These are phyloP conservation scores for Prostheceraeus crozeri DNA, from an alignment of 2,888 invertebrate genomes.

Conservation along the genomic window DNA sequence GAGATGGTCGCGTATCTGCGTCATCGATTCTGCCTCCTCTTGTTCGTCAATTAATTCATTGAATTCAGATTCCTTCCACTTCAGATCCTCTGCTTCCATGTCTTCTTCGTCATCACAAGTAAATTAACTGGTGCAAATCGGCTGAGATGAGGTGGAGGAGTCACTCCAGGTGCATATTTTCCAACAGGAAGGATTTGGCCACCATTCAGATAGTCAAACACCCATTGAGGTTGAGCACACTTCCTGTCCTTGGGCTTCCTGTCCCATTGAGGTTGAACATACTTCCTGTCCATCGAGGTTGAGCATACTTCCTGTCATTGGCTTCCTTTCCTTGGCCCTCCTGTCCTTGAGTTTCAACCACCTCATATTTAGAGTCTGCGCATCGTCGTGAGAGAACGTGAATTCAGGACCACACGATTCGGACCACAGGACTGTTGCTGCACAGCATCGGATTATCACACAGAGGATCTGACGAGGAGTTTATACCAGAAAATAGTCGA, in stretches of 20 bases:
- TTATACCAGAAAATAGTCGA: conserved; percentile 77
- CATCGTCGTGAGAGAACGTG: conserved; percentile 77
- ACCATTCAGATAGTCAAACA: conserved; percentile 89
- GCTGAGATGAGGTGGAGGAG: conserved; percentile 87
- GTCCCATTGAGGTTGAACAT: no score
- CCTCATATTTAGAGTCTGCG: conserved; percentile 89
- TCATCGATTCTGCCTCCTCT: no score
- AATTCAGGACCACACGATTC: conserved; percentile 73
- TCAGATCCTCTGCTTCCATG: no score
- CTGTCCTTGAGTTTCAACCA: conserved; percentile 77
- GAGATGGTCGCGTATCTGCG: no score
- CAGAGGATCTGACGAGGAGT: conserved; percentile 88
- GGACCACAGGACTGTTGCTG: conserved; percentile 70
- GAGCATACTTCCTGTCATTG: no score
- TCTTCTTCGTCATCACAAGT: no score
- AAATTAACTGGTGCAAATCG: conserved; percentile 90
- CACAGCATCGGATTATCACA: conserved; percentile 64
- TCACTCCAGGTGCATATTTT: conserved; percentile 80
- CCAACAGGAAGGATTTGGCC: conserved; percentile 76
- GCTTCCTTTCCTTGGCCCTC: no score
- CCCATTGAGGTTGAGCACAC: conserved; percentile 96
- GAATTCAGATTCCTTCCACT: no score
- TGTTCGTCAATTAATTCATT: no score
- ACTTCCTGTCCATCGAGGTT: no score
- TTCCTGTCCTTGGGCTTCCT: no score